Base-by-base conservation (phyloP, 2,888 invertebrate genomes). In the Zygothrica quintamaculata region DNA sequence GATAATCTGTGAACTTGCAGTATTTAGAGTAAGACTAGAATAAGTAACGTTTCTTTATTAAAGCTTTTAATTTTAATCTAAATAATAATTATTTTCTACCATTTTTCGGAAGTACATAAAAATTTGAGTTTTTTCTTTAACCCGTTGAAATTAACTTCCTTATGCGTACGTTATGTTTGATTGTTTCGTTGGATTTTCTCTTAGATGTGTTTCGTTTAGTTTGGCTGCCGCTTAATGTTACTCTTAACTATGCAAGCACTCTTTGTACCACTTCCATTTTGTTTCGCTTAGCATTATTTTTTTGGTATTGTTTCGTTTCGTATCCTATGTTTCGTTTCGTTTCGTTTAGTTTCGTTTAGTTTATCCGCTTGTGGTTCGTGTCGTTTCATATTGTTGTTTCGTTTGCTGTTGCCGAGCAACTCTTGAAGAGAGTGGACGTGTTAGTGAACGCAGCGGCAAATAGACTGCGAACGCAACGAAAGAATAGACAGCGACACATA, bases 391-490 rank as follows among this genome's bases (percentile, higher is more conserved):
- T 33, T 31, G 26, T 22, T 18, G 8, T 42, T 55, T 65, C 55
- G 59, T 60, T 55, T 73, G 68, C 60, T 73, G 73, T 73, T 73
- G 73, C 74, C 72, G 72, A 73, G 72, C 71, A 72, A 72, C 71
- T 72, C 67, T 72, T 55, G 62, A 72, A 42, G 62, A 51, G 62
- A 72, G 48, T 58, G 67, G 71, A 72, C 67, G 71, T 72, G 72
- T 36, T 7, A 34, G 31, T 53, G 16, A 37, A 25, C 52, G 71
- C 55, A 42, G 48, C 62, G 62, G 67, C 58, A 57, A 47, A 47
- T 43, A 43, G 33, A 62, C 51, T 53, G 53, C 62, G 57, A 55
- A 9, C 37, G 39, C 66, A 70, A 61, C 72, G 70, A 65, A 59
- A 56, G 53, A 42, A 39, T 51, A 61, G n/a, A 65, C 57, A 51